Percentiles rank a stretch among this genome's conserved stretches.
These are phyloP conservation scores for Noctua fimbriata DNA, from an alignment of 2,888 invertebrate species.

Conservation along the genomic window DNA sequence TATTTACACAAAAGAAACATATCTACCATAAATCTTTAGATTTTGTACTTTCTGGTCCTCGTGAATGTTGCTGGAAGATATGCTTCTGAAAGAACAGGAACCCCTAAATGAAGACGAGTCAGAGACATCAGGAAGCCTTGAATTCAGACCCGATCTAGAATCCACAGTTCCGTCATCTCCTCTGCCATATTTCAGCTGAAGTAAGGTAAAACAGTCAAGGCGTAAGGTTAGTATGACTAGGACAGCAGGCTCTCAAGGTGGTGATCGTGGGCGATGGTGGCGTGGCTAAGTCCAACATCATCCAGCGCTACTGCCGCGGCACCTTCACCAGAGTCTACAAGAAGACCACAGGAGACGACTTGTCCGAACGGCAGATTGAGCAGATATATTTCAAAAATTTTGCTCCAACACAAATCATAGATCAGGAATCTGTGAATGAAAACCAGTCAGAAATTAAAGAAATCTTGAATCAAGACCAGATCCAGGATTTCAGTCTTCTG, in stretches of 20 bases:
- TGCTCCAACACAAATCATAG: too few species aligned
- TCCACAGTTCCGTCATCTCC: neutral
- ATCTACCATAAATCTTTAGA: neutral
- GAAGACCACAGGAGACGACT: constrained; percentile 99
- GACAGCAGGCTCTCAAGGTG: constrained; percentile 95
- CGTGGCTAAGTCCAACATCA: constrained; percentile 99
- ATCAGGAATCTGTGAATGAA: too few species aligned
- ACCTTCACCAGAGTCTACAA: constrained; percentile 99
- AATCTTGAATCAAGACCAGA: too few species aligned
- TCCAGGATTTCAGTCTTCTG: too few species aligned
- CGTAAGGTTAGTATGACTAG: neutral
- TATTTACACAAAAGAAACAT: neutral
- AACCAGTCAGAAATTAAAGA: too few species aligned
- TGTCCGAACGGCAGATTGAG: constrained; percentile 98
- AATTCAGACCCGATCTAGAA: neutral
- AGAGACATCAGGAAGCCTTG: neutral
- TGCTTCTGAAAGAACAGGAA: neutral
- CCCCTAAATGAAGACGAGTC: neutral
- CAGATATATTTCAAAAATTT: constrained; percentile 76
- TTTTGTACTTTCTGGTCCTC: neutral
- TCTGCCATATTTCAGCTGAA: neutral
- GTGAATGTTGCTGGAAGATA: neutral
- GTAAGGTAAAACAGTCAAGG: neutral
- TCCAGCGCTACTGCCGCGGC: constrained; percentile 99
- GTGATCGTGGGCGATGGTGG: constrained; percentile 99